Conservation (phyloP, 2,888 invertebrate species). For the Hanleya hanleyi region DNA sequence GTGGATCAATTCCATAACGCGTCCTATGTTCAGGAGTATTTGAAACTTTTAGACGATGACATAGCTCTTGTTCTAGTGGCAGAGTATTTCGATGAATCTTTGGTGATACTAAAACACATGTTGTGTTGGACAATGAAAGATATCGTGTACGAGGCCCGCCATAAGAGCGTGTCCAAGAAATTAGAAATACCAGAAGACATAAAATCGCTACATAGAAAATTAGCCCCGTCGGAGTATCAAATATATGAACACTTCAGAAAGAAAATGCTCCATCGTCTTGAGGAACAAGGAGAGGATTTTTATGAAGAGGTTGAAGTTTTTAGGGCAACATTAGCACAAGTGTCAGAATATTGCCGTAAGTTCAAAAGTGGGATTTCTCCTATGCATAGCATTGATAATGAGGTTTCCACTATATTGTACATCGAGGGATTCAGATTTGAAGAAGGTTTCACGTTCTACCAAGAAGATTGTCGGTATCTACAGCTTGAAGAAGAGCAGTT, state of each 20-base stretch:
- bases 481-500: not conserved
- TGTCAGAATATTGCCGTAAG: not conserved
- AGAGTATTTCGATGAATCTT: not conserved
- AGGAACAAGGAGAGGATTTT: not conserved
- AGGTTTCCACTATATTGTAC: too few species aligned
- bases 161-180: not conserved
- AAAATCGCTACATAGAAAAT: not conserved
- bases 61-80: not conserved
- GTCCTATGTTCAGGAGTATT: not conserved
- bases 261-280: not conserved
- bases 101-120: not conserved
- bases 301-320: not conserved
- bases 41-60: not conserved
- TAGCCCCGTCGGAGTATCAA: not conserved
- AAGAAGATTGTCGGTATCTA: not conserved
- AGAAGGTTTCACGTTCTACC: not conserved
- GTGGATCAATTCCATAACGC: not conserved
- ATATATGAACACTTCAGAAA: not conserved
- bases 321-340: not conserved
- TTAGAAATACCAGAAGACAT: not conserved
- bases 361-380: too few species aligned
- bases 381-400: too few species aligned
- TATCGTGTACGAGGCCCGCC: not conserved
- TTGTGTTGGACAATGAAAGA: slow-evolving; percentile 9
- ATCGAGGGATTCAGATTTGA: too few species aligned